These are phyloP conservation scores for Hirtodrosophila duncani DNA, from an alignment of 2,888 invertebrate genomes.

Conservation along the genomic window DNA sequence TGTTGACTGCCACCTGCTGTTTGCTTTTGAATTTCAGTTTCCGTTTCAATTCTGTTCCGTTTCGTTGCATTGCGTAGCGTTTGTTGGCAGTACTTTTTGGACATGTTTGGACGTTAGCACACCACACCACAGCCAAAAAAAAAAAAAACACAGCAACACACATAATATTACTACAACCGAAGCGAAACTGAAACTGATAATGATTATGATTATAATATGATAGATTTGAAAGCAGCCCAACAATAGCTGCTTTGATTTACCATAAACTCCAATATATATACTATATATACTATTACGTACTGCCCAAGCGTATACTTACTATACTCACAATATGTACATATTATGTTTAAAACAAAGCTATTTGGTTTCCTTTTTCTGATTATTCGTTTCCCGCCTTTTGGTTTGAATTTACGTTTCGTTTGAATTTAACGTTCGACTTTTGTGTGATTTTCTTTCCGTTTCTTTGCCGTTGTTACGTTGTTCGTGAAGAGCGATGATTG, in stretches of 20 bases:
- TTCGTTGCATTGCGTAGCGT: conserved; percentile 16
- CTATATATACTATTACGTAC: too few relatives aligned
- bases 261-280: too few relatives aligned
- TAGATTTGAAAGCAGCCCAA: too few relatives aligned
- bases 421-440: conserved; percentile 29
- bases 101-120: too few relatives aligned
- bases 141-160: conserved; percentile 4
- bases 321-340: too few relatives aligned
- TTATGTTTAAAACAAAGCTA: conserved; percentile 26
- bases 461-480: conserved; percentile 2
- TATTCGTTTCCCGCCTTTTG: conserved; percentile 25
- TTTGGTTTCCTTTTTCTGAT: conserved; percentile 24
- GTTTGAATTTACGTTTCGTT: conserved; percentile 11
- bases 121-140: conserved; percentile 1
- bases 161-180: too few relatives aligned
- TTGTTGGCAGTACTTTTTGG: conserved; percentile 7
- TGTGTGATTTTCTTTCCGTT: conserved; percentile 21
- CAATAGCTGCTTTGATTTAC: too few relatives aligned
- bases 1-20: too few relatives aligned
- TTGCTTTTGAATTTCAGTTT: neutral
- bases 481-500: too few relatives aligned
- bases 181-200: too few relatives aligned
- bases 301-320: too few relatives aligned
- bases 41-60: conserved; percentile 7
- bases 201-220: too few relatives aligned